Base-by-base conservation (phyloP, 2,888 invertebrate genomes). In the Dryobota labecula region DNA sequence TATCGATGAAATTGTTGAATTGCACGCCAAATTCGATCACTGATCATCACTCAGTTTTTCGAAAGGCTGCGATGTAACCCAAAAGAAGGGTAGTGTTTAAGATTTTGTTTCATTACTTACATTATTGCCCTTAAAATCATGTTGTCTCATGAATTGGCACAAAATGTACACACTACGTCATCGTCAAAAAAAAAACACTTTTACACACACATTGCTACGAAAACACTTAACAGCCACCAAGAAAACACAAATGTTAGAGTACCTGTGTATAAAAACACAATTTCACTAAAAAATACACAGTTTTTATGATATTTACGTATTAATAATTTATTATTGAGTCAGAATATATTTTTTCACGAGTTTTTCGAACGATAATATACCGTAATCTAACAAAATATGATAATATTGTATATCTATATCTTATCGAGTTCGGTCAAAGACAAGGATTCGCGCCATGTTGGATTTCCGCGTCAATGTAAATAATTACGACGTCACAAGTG, bases 361-460 rank as follows among this genome's bases (percentile, higher is more conserved):
- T 78, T 65, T 65, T 68, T 47, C 33, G 9, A 30, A 0, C 51
- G 64, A 67, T 77, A 54, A 24, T 58, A 11, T 65, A 57, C 33
- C 1, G 38, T 73, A 54, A 82, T 82, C 73, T 82, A 64, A 64
- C 43, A 58, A 61, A 73, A 70, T 67, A 68, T 24, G 70, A 78
- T 78, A 67, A 56, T 65, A 45, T 30, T 61, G 9, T 51, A 9
- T 33, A 56, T 15, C 33, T 15, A 8, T 73, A 84, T 84, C 83
- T 83, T 64, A 83, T 83, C 83, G 2, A 0, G 18, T 13, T 20
- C 66, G 66, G 75, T 70, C 68, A 78, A 73, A 76, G 71, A 83
- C 78, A 81, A 78, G 66, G 69, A 36, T 66, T 41, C 11, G 56
- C 3, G 61, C 83, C 78, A 83, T 85, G 36, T 78, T 84, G 56